Evolutionary conservation across 2,113 vertebrate genomes (phyloP).

Genomic region (Callorhinus ursinus): DNA sequence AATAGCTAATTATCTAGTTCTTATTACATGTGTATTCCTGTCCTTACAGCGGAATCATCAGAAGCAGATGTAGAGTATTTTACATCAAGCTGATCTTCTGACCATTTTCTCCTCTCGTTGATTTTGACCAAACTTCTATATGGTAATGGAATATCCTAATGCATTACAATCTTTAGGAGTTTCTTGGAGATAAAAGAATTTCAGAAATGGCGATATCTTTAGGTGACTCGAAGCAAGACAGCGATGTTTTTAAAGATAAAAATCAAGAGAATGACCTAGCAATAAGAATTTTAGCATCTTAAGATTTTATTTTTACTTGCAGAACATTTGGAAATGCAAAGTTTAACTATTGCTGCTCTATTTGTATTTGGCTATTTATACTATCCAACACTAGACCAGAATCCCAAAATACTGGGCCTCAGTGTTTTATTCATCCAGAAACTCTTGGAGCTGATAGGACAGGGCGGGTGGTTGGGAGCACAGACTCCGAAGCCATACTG

Average conservation of each 20-base stretch:
- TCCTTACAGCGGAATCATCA: neutral
- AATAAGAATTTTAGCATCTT: neutral
- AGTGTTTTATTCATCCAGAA: neutral
- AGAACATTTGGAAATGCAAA: neutral
- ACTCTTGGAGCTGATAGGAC: neutral
- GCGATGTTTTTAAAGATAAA: neutral
- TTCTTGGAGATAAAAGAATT: neutral
- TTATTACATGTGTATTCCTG: neutral
- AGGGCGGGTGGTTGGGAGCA: accelerated
- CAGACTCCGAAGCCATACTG: neutral
- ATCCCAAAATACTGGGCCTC: neutral
- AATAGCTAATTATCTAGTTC: neutral
- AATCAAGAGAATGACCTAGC: neutral
- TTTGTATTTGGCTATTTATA: neutral
- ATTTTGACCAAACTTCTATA: neutral
- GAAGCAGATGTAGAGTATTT: neutral
- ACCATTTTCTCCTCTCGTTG: neutral
- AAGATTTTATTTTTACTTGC: neutral
- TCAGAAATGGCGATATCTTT: neutral
- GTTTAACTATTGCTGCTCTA: neutral
- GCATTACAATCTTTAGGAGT: neutral
- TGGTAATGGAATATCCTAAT: neutral
- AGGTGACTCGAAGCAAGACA: neutral
- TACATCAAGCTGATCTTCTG: neutral
- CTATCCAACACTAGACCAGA: neutral